These are phyloP conservation scores for Menidia beryllina DNA, from an alignment of 2,113 vertebrate genomes.

Conservation along the genomic window DNA sequence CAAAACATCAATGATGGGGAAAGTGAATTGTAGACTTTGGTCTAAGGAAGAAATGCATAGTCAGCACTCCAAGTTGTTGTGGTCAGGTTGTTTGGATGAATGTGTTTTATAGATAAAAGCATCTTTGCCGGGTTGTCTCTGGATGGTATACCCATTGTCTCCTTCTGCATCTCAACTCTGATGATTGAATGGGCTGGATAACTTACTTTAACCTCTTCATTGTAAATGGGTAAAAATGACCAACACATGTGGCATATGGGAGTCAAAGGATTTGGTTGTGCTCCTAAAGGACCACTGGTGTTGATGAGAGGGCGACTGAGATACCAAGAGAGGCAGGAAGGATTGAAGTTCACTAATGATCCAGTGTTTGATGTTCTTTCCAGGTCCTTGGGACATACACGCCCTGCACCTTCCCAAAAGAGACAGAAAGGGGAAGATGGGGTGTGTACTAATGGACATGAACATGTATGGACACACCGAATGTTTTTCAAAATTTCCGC, in stretches of 20 bases:
- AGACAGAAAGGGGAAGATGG: conserved; percentile 5
- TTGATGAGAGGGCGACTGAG: conserved; percentile 48
- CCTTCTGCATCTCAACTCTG: not conserved
- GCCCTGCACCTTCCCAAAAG: conserved; percentile 51
- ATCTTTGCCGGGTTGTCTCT: not conserved
- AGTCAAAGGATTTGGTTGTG: conserved; percentile 48
- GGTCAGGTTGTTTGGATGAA: not conserved
- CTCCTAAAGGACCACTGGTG: conserved; percentile 43
- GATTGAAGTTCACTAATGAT: conserved; percentile 72
- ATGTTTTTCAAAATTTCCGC: conserved; percentile 35
- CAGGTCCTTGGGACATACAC: conserved; percentile 70
- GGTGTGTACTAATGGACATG: conserved; percentile 44
- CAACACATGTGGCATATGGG: not conserved
- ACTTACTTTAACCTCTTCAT: not conserved
- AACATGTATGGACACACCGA: conserved; percentile 2
- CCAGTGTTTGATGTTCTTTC: conserved; percentile 71
- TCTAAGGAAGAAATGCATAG: not conserved
- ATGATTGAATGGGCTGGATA: not conserved
- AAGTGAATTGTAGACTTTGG: not conserved
- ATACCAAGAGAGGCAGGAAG: conserved; percentile 32
- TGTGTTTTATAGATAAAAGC: not conserved
- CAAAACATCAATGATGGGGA: not conserved
- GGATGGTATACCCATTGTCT: not conserved
- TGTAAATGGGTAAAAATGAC: too few relatives aligned
- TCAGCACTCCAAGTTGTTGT: not conserved